Evolutionary conservation across 2,113 vertebrate genomes (phyloP), one percentile per base, ranked within the genome.

Genomic region (Hydropotes inermis): DNA sequence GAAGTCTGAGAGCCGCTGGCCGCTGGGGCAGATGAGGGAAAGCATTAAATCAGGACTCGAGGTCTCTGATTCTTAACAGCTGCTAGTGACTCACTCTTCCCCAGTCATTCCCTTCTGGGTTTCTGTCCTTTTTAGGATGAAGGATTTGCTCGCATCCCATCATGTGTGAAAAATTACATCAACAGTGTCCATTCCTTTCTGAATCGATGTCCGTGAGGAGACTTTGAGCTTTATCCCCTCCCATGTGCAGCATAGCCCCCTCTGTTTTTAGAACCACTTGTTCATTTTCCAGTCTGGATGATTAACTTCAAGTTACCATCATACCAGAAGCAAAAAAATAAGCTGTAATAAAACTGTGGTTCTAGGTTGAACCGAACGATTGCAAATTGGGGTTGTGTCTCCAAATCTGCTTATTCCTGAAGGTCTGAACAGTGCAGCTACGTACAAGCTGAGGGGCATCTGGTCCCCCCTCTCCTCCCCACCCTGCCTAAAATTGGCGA

Each of bases 81-180:
- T 98, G 97, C 97, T 39, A 47, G 96, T 98, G 98, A 98, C 96
- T 98, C 98, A 98, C 94, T 97, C 97, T 83, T 83, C 83, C 95
- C 36, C 70, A 81, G 92, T 86, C 90, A 61, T 93, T 85, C 97
- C 89, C 47, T 95, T 91, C 93, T 64, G 95, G 91, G 86, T 94
- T 97, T 97, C 96, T 97, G 96, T 89, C 98, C 98, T 98, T 98
- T 98, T 98, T 98, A 98, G 97, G 98, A 94, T 76, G 89, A 98
- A 97, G 86, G 98, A 97, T 95, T 97, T 96, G 93, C 61, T 88
- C 12, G 0, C 5, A 39, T 95, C 78, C 45, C 57, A 79, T 94
- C 95, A 54, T 50, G 89, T 76, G 57, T 81, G 97, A 97, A 97
- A 79, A 83, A 97, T 94, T 93, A 94, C 91, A 93, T 92, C 92